Conservation (phyloP, 1,140 invertebrate species). For the Achatina immaculata region DNA sequence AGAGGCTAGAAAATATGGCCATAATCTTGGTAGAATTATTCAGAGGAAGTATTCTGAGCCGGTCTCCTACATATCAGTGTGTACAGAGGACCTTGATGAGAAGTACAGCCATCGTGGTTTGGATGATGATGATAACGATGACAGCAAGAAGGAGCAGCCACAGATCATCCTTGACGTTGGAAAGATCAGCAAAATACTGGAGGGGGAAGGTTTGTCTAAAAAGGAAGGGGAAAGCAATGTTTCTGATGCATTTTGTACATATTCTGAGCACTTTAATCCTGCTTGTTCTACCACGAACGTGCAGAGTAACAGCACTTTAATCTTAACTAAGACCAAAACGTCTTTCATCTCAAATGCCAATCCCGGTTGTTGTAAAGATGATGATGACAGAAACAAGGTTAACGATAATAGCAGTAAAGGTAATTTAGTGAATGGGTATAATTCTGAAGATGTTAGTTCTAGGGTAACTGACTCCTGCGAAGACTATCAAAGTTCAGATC, state of each 20-base stretch:
- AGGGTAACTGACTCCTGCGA: neutral
- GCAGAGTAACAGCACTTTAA: neutral
- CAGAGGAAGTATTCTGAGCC: constrained; percentile 22
- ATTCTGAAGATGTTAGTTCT: neutral
- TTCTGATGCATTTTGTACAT: neutral
- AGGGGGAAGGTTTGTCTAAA: neutral
- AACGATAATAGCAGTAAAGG: neutral
- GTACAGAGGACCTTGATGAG: constrained; percentile 28
- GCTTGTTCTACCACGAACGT: neutral
- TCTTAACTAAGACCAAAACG: neutral
- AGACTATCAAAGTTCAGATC: too few species aligned
- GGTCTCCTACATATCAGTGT: constrained; percentile 18
- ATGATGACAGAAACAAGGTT: neutral
- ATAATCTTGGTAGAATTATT: neutral
- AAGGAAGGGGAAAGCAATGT: neutral
- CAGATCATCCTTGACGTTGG: neutral
- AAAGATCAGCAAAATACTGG: neutral
- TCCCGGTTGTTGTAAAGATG: neutral
- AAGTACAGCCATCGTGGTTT: neutral
- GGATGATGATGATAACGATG: neutral
- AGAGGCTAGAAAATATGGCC: neutral
- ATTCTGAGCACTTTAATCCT: neutral
- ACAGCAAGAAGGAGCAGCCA: neutral
- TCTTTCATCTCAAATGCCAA: neutral
- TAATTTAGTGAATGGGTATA: neutral